Evolutionary conservation across 1,140 invertebrate species (phyloP).

Genomic region (Caligus rogercresseyi): DNA sequence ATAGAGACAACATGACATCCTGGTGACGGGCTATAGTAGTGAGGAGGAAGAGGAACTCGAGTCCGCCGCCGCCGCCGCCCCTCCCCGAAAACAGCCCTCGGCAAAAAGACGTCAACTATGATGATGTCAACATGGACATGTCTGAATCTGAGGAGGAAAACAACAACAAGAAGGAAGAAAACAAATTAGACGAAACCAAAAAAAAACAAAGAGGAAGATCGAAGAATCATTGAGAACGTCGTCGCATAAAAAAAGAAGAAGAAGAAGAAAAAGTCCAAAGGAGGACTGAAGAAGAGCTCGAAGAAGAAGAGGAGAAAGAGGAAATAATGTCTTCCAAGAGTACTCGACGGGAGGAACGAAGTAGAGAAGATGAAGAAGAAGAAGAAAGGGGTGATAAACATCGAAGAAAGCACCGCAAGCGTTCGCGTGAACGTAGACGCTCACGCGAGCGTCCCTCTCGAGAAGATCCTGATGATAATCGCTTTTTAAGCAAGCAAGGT

Average conservation of each 20-base stretch:
- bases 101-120: slow-evolving; percentile 1
- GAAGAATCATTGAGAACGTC: neutral
- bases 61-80: neutral
- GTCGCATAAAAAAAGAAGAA: neutral
- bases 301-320: neutral
- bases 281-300: neutral
- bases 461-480: slow-evolving; percentile 1
- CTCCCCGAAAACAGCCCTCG: neutral
- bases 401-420: neutral
- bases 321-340: neutral
- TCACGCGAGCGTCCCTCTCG: neutral
- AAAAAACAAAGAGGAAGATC: neutral
- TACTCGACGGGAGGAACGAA: neutral
- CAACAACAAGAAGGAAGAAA: neutral
- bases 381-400: neutral
- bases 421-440: neutral
- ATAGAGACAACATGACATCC: slow-evolving; percentile 1
- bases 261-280: neutral
- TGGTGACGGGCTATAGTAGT: neutral
- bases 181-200: neutral
- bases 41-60: neutral
- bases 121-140: slow-evolving; percentile 13
- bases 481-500: neutral
- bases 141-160: slow-evolving; percentile 1
- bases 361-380: neutral